phyloP scores from a whole-genome alignment of 2,113 vertebrate genomes.

The Paracanthobrama guichenoti region DNA sequence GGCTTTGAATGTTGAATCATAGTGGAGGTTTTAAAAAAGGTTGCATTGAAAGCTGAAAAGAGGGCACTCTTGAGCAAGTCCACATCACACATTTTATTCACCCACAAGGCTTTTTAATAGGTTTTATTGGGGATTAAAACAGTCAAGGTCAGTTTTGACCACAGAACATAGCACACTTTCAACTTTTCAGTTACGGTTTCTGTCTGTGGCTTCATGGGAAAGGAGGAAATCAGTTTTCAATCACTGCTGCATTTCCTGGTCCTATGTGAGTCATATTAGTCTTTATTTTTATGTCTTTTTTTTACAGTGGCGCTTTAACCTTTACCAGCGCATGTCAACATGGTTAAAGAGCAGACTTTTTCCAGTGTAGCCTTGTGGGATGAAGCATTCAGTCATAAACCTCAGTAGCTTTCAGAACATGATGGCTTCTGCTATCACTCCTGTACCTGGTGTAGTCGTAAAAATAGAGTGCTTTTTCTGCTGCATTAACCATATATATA shows the following conservation, averaged over 20 bases:
- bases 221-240: not conserved
- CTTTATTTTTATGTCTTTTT: not conserved
- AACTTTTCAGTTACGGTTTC: not conserved
- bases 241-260: not conserved
- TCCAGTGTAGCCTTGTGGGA: not conserved
- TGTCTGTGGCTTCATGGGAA: not conserved
- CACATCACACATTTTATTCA: constrained; percentile 5
- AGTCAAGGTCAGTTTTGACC: constrained; percentile 15
- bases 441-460: not conserved
- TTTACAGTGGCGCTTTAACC: not conserved
- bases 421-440: constrained; percentile 1
- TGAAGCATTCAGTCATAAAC: constrained; percentile 7
- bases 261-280: not conserved
- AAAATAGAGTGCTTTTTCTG: constrained; percentile 1
- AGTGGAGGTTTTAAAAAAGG: not conserved
- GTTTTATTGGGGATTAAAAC: not conserved
- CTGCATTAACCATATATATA: too few species aligned
- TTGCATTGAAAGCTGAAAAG: not conserved
- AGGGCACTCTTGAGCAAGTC: not conserved
- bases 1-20: not conserved
- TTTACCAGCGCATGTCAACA: not conserved
- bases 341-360: constrained; percentile 14
- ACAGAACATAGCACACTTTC: not conserved
- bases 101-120: not conserved
- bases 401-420: constrained; percentile 12